These are phyloP conservation scores for Sebastes oblongus DNA, from an alignment of 2,797 vertebrate species.

Conservation along the genomic window DNA sequence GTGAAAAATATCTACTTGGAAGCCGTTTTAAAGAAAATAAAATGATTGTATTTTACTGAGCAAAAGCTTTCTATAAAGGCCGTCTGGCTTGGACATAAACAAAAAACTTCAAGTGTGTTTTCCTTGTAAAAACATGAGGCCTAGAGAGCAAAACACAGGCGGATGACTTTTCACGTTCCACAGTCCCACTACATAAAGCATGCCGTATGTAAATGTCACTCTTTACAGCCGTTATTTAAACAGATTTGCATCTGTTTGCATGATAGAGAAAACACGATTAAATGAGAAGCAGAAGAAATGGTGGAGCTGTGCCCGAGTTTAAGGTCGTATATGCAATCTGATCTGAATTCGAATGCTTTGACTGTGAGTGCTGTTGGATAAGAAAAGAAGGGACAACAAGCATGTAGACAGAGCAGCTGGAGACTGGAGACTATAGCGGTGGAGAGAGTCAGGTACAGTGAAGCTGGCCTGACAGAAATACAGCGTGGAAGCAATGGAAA, in stretches of 20 bases:
- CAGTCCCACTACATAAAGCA: constrained; percentile 9
- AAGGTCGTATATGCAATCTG: background rate
- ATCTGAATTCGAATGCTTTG: constrained; percentile 25
- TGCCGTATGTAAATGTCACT: constrained; percentile 43
- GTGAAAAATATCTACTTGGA: constrained; percentile 37
- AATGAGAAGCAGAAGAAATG: constrained; percentile 9
- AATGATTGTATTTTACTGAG: constrained; percentile 24
- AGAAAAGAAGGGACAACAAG: constrained; percentile 18
- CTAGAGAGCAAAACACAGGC: background rate
- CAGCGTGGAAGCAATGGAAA: constrained; percentile 33
- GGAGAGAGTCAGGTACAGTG: background rate
- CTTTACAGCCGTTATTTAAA: constrained; percentile 4
- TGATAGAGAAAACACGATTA: constrained; percentile 22
- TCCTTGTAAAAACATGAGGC: constrained; percentile 37
- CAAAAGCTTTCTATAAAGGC: constrained; percentile 23
- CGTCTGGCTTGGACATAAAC: constrained; percentile 39
- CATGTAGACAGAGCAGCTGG: constrained; percentile 36
- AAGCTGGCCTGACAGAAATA: constrained; percentile 3
- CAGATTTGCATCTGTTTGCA: constrained; percentile 50
- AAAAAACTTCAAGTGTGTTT: constrained; percentile 39
- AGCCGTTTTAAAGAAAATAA: constrained; percentile 10
- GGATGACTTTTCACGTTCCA: constrained; percentile 39
- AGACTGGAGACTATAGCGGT: constrained; percentile 5
- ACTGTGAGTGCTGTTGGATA: background rate
- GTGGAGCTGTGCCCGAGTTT: background rate